phyloP scores from a whole-genome alignment of 2,113 vertebrate species.

The Neolamprologus tretocephalus region DNA sequence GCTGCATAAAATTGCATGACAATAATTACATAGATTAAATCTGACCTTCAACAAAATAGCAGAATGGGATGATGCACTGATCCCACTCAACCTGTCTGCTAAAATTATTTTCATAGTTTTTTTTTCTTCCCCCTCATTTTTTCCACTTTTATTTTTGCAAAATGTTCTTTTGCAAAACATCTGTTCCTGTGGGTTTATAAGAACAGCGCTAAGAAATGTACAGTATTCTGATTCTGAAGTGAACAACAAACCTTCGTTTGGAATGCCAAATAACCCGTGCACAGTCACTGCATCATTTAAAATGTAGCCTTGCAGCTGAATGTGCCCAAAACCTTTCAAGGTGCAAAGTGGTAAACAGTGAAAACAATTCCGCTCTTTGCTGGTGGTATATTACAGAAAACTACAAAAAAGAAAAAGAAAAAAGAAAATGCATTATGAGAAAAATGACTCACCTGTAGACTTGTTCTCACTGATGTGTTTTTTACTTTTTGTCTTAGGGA shows the following conservation, averaged over 20 bases:
- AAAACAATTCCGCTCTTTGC: not conserved
- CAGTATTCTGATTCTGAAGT: not conserved
- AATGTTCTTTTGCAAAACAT: not conserved
- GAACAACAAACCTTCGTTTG: not conserved
- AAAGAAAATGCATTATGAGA: not conserved
- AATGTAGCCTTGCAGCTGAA: not conserved
- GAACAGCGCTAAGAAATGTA: not conserved
- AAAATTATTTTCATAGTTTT: not conserved
- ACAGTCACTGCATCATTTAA: not conserved
- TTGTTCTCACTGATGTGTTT: not conserved
- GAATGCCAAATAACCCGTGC: not conserved
- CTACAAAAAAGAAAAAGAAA: not conserved
- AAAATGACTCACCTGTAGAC: not conserved
- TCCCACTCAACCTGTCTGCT: not conserved
- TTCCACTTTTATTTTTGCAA: not conserved
- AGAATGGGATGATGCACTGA: not conserved
- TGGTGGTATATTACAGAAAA: not conserved
- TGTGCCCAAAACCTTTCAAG: not conserved
- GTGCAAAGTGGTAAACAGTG: not conserved
- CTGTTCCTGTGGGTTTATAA: not conserved
- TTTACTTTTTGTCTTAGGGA: not conserved
- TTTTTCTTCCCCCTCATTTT: not conserved
- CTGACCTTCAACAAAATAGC: slow-evolving; percentile 43
- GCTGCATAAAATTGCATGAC: slow-evolving; percentile 23
- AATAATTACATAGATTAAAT: slow-evolving; percentile 60